Base-by-base conservation (phyloP, 2,113 vertebrate genomes). In the Hippocampus abdominalis region DNA sequence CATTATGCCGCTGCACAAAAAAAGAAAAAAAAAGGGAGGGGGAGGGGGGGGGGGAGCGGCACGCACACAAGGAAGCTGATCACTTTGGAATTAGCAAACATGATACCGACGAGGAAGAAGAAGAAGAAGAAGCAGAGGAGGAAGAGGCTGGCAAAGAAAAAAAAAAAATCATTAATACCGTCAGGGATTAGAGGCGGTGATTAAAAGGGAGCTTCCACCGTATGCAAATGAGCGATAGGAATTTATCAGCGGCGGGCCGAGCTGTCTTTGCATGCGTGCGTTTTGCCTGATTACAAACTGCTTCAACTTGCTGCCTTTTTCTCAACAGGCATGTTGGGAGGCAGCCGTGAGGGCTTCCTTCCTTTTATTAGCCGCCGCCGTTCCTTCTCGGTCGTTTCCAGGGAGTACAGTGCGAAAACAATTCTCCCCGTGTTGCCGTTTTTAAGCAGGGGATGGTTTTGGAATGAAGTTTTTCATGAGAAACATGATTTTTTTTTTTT, bases 71-170 rank as follows among this genome's bases (percentile, higher is more conserved):
- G 95, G 94, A 60, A 94, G 95, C 96, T 96, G 96, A 99, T 99
- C 96, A 96, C 95, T 98, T 97, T 95, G 96, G 97, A 98, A 99
- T 98, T 99, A 98, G 96, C 96, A 99, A 99, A 99, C 95, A 98
- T 98, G 96, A 99, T 98, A 99, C 96, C 95, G 83, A 92, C 83
- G 92, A 94, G 93, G 93, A 94, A 92, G 87, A 94, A 93, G 93
- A 94, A 90, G 56, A 59, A 59, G 57, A 29, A 59, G 56, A 60
- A 18, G n/a, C 12, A 12, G 57, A 60, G 57, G 54, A 57, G 54
- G 57, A 60, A 29, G 57, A 60, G 27, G 57, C 54, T 27, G 54
- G 21, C 12, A 92, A 94, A 92, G 86, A 94, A 93, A 92, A 88
- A 93, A 92, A 88, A 94, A 93, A 93, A 94, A 90, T 96, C 96